Percentiles rank a stretch among this genome's conserved stretches.
Conservation (phyloP, 2,797 vertebrate species). For the Sebastes dallii region DNA sequence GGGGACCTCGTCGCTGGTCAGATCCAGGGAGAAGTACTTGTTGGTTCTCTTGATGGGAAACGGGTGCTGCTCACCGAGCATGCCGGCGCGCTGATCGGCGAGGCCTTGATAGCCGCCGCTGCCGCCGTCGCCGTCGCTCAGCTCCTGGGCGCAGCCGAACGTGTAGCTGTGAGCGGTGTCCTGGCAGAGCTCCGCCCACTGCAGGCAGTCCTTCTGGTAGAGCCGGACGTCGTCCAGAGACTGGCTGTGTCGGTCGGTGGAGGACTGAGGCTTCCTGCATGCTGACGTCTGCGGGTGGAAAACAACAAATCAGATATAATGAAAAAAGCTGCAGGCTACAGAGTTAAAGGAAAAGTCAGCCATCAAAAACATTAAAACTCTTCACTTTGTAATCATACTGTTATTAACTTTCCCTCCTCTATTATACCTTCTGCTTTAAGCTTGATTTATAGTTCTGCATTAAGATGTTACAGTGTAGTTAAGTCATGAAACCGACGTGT, state of each 20-base stretch:
- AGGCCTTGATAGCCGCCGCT: slow-evolving; percentile 86
- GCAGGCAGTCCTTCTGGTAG: slow-evolving; percentile 94
- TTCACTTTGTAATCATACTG: neutral
- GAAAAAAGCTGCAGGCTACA: neutral
- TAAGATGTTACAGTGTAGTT: neutral
- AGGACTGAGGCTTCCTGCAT: slow-evolving; percentile 91
- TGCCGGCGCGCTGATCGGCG: slow-evolving; percentile 89
- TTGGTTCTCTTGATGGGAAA: slow-evolving; percentile 95
- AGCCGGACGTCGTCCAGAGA: slow-evolving; percentile 96
- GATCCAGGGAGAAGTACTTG: slow-evolving; percentile 98
- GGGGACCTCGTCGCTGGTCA: slow-evolving; percentile 92
- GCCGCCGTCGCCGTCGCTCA: slow-evolving; percentile 80
- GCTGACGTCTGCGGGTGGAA: slow-evolving; percentile 78
- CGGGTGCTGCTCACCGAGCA: slow-evolving; percentile 84
- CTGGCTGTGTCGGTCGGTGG: slow-evolving; percentile 95
- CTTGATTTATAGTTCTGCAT: neutral
- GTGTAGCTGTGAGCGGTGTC: slow-evolving; percentile 98
- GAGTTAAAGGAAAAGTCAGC: too few species aligned
- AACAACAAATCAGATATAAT: neutral
- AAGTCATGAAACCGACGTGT: neutral
- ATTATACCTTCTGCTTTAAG: neutral
- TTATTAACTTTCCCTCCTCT: neutral
- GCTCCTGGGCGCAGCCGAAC: slow-evolving; percentile 92
- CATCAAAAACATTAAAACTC: neutral
- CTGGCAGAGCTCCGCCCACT: slow-evolving; percentile 93